These are phyloP conservation scores for Rhamnusium bicolor DNA, from an alignment of 2,888 invertebrate genomes.

Conservation along the genomic window DNA sequence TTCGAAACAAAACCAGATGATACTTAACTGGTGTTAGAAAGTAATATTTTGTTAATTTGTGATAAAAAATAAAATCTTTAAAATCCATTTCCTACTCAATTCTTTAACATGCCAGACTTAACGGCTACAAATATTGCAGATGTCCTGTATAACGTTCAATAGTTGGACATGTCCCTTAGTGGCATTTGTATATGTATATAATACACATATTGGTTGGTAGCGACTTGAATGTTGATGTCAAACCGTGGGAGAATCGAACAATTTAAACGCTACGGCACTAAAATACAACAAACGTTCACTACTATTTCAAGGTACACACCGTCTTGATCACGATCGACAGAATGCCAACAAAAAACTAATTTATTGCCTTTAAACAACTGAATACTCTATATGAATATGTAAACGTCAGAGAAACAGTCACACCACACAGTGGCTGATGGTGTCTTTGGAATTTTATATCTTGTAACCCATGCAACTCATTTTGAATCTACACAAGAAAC, in stretches of 20 bases:
- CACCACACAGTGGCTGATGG: constrained; percentile 22
- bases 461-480: too few relatives aligned
- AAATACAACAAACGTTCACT: constrained; percentile 28
- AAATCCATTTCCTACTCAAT: too few relatives aligned
- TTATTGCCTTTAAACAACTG: constrained; percentile 35
- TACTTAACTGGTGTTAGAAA: too few relatives aligned
- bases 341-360: constrained; percentile 41
- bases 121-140: neutral
- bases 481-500: too few relatives aligned
- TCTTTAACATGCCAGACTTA: neutral
- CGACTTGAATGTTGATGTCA: constrained; percentile 53
- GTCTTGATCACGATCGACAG: constrained; percentile 40
- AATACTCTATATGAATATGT: constrained; percentile 38
- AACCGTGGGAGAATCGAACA: constrained; percentile 51
- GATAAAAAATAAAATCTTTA: too few relatives aligned
- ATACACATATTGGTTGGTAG: constrained; percentile 26
- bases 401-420: constrained; percentile 17
- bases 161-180: constrained; percentile 8
- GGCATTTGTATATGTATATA: constrained; percentile 27
- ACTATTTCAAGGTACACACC: constrained; percentile 24
- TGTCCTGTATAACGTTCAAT: neutral
- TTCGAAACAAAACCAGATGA: too few relatives aligned
- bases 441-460: constrained; percentile 13
- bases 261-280: constrained; percentile 36
- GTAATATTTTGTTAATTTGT: too few relatives aligned